phyloP scores from a whole-genome alignment of 2,888 invertebrate species.

The Lepidocyrtinus sp. region DNA sequence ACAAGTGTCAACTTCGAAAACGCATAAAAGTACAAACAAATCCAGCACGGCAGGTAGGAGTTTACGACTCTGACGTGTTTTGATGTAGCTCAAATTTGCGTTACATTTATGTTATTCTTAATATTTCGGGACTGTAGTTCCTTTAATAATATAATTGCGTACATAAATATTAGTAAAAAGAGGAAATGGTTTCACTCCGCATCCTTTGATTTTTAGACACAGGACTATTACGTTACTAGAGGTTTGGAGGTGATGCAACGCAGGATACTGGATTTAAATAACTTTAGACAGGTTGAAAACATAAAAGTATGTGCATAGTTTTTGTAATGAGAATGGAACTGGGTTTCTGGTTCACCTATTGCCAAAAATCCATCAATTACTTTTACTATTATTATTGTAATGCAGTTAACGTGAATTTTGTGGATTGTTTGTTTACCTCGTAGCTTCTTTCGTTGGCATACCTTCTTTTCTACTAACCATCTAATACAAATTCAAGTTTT shows the following conservation, averaged over 20 bases:
- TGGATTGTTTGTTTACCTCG: neutral
- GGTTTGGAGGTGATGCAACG: neutral
- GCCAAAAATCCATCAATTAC: slow-evolving; percentile 6
- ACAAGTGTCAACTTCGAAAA: too few species aligned
- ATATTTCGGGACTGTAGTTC: too few species aligned
- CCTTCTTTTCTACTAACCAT: neutral
- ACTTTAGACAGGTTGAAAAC: too few species aligned
- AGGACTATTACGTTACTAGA: neutral
- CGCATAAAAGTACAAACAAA: too few species aligned
- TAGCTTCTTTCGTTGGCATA: neutral
- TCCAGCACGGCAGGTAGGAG: too few species aligned
- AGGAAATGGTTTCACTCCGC: neutral
- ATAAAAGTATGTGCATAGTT: neutral
- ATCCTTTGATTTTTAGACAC: neutral
- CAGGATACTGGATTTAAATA: too few species aligned
- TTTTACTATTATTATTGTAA: neutral
- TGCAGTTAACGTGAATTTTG: neutral
- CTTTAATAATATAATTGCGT: too few species aligned
- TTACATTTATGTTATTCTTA: too few species aligned
- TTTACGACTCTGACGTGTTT: too few species aligned
- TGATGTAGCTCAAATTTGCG: too few species aligned
- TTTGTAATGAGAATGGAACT: slow-evolving; percentile 47
- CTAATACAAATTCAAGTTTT: neutral
- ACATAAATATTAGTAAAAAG: neutral
- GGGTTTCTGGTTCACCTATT: slow-evolving; percentile 47